Base-by-base conservation (phyloP, 2,797 vertebrate species). In the Periophthalmus magnuspinnatus region DNA sequence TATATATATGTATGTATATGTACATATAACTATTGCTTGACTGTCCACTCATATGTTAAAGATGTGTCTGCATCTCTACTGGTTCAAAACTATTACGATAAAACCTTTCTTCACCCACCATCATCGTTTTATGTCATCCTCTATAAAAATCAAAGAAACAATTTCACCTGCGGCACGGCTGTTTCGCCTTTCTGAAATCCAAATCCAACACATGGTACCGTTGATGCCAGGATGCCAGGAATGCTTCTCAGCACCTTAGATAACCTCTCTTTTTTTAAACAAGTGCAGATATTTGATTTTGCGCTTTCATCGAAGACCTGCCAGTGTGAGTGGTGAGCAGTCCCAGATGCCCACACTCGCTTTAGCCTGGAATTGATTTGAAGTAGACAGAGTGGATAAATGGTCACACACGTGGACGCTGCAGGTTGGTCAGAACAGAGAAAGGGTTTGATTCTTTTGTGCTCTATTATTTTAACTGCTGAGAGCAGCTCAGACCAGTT, bases 401-500 rank as follows among this genome's bases (percentile, higher is more conserved):
- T 21, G 65, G 58, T 57, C 55, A 50, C 59, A 67, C 50, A 33
- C 16, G 65, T 36, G 54, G 33, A 10, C 2, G 16, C 17, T 22
- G 61, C 33, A 57, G 34, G 74, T 24, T 28, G 34, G 62, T 55
- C 55, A 9, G 56, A 79, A 64, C 54, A 69, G 62, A 17, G 52
- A 74, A 16, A 2, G 52, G 56, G 63, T 73, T 68, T 45, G 38
- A 72, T 47, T 9, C 36, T 5, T 65, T 45, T 58, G 22, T 60
- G 70, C 55, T 22, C 22, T 69, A 24, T 69, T 82, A 74, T 84
- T 82, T 56, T 17, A 16, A 10, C 62, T 80, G 76, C 77, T 24
- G 56, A 71, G 41, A 59, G 70, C 28, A 0, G 33, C 38, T 68
- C 52, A 34, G 28, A 28, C 9, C 68, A 34, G 69, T 64, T 74